These are phyloP conservation scores for Zygogramma bicolorata DNA, from an alignment of 2,888 invertebrate species.

Conservation along the genomic window DNA sequence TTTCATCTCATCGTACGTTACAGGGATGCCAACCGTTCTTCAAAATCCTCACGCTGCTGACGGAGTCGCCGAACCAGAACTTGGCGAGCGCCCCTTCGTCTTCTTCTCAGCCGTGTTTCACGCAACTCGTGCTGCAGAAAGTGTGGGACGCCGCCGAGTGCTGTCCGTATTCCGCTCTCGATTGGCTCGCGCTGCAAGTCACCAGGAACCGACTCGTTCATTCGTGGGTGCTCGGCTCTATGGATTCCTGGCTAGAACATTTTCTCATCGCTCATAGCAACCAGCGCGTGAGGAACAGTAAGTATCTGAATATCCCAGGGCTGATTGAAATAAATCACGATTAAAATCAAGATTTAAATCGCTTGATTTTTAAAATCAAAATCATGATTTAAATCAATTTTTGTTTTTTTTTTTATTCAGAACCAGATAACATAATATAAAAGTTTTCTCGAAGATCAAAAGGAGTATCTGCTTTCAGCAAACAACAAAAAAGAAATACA, in stretches of 20 bases:
- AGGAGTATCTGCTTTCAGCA: too few relatives aligned
- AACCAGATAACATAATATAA: too few relatives aligned
- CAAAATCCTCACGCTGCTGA: constrained; percentile 88
- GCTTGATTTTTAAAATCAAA: too few relatives aligned
- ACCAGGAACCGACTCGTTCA: constrained; percentile 92
- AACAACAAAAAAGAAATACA: too few relatives aligned
- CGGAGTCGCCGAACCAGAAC: constrained; percentile 70
- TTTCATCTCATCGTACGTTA: constrained; percentile 19
- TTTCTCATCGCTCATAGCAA: constrained; percentile 88
- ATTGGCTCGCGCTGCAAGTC: constrained; percentile 89
- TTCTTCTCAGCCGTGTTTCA: constrained; percentile 90
- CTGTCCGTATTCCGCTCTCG: constrained; percentile 91
- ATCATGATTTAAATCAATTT: too few relatives aligned
- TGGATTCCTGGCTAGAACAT: constrained; percentile 92
- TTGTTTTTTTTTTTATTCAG: too few relatives aligned
- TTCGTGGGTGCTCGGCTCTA: constrained; percentile 91
- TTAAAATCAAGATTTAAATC: too few relatives aligned
- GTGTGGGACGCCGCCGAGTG: constrained; percentile 93
- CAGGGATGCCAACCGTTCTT: constrained; percentile 91
- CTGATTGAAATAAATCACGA: too few relatives aligned
- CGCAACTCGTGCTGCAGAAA: constrained; percentile 86
- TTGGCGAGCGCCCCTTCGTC: constrained; percentile 74
- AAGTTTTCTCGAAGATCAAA: too few relatives aligned
- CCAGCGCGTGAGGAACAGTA: constrained; percentile 86
- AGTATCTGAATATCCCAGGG: too few relatives aligned